Conservation (phyloP, 2,113 vertebrate species). For the Clarias batrachus region DNA sequence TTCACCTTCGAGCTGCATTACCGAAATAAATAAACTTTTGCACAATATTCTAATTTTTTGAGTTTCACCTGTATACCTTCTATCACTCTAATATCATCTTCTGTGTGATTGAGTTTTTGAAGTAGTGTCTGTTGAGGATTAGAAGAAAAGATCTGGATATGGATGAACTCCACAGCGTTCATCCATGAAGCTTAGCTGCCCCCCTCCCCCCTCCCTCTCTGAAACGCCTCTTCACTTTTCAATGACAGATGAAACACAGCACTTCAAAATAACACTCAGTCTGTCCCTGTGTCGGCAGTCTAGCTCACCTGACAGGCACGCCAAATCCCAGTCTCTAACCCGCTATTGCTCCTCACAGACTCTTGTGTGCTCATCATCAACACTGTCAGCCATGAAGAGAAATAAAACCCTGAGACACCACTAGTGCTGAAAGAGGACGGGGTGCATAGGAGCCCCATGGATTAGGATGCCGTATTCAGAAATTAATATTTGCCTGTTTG, state of each 20-base stretch:
- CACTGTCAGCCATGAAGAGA: slow-evolving; percentile 11
- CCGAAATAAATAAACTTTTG: too few species aligned
- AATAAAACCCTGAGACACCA: background rate
- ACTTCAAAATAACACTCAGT: slow-evolving; percentile 30
- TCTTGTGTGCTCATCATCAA: slow-evolving; percentile 11
- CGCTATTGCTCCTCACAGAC: slow-evolving; percentile 2
- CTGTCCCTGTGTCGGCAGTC: slow-evolving; percentile 6
- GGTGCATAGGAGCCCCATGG: background rate
- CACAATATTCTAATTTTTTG: background rate
- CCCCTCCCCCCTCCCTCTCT: too few species aligned
- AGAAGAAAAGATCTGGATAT: background rate
- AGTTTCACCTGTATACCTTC: background rate
- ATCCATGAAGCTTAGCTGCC: slow-evolving; percentile 26
- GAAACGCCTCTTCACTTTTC: background rate
- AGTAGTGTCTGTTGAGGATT: slow-evolving; percentile 1
- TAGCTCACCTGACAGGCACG: slow-evolving; percentile 29
- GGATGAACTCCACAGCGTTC: background rate
- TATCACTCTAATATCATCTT: background rate
- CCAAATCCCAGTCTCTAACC: slow-evolving; percentile 25
- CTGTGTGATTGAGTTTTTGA: background rate
- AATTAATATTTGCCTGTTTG: background rate
- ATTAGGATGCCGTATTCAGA: background rate
- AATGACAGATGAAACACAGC: slow-evolving; percentile 39
- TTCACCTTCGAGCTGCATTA: too few species aligned
- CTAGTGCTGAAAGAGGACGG: background rate